Evolutionary conservation across 2,113 vertebrate species (phyloP), one percentile per base, ranked within the genome.

Genomic region (Lepisosteus oculatus): DNA sequence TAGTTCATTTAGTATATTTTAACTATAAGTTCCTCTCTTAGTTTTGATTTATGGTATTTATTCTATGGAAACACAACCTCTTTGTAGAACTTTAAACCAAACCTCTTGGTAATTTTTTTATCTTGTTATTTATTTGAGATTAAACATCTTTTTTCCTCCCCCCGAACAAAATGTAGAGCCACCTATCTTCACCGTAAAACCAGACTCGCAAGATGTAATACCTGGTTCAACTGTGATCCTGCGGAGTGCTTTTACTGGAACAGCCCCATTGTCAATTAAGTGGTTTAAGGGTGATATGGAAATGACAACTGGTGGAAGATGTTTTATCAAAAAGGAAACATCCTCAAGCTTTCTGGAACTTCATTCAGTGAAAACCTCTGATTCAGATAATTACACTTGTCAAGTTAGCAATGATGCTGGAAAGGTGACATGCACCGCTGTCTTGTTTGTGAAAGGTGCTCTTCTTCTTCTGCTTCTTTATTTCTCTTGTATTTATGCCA

Each of bases 401-500:
- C 93, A 95, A 88, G 92, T 98, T 67, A 92, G 92, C 83, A 99
- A 99, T 0, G 86, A 95, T 14, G 96, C 96, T 0, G 97, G 97
- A 65, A 92, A 91, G 65, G 91, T 93, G 85, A 92, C 92, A 63
- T 93, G 95, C 88, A 95, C 89, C 47, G 85, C 92, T 74, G 87
- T 90, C 73, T 90, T 99, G 69, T 97, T 98, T 90, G 96, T 99
- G 1, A 99, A 99, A 99, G 97, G 97, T 99, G 89, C 82, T 7
- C 76, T 75, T 93, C 84, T 0, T 87, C 72, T 71, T 67, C 75
- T 11, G 78, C 77, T 74, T 66, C 77, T 82, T 67, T 64, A 70
- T 74, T 7, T 74, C 62, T 79, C 74, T 82, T 70, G 80, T 74
- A 74, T 69, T 76, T n/a, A 62, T 68, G 5, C 17, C 67, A n/a